phyloP scores from a whole-genome alignment of 30 jellyfish, hydroid and myxozoan species.

The Pelagia noctiluca region DNA sequence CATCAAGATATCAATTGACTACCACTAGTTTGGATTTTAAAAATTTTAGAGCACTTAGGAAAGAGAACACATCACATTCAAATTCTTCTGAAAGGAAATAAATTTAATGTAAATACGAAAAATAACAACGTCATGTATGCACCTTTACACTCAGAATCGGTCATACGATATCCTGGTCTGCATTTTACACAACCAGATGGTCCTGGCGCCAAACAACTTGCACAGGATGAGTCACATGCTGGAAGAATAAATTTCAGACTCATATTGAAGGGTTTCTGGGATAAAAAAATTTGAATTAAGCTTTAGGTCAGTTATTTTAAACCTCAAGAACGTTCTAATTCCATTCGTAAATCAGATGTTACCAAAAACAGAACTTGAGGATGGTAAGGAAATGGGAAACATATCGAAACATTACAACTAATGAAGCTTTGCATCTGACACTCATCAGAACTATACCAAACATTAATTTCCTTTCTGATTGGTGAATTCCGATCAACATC shows the following conservation, averaged over 20 bases:
- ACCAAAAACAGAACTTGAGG: background rate
- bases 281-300: background rate
- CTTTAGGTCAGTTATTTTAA: background rate
- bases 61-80: background rate
- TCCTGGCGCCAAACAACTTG: slow-evolving; percentile 76
- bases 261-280: background rate
- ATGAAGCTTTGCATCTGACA: too few species aligned
- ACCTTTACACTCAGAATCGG: slow-evolving; percentile 80
- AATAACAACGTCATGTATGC: background rate
- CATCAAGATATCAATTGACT: background rate
- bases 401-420: too few species aligned
- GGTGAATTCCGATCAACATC: too few species aligned
- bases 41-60: background rate
- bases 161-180: slow-evolving; percentile 66
- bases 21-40: background rate
- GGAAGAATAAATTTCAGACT: background rate
- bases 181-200: slow-evolving; percentile 81
- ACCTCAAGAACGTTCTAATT: background rate
- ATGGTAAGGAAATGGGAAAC: too few species aligned
- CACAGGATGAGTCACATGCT: slow-evolving; percentile 91
- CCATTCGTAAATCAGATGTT: background rate
- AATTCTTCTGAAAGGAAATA: background rate
- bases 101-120: background rate
- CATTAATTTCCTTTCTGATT: too few species aligned
- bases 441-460: too few species aligned